Percentiles rank a stretch among this genome's conserved stretches.
Conservation (phyloP, 2,888 invertebrate genomes). For the Polymixis lichenea region DNA sequence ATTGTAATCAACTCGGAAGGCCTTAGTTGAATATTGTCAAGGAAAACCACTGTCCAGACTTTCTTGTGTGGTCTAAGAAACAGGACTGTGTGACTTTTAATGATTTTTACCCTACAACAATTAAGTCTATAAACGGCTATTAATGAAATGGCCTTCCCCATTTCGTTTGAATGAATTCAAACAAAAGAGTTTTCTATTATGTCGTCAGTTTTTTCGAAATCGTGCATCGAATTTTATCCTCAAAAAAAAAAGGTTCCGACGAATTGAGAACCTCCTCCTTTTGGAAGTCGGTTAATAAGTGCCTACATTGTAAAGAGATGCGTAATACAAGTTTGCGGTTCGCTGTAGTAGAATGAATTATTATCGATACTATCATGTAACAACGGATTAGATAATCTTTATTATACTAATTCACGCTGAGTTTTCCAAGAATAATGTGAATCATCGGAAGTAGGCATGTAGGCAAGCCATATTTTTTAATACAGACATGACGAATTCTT, state of each 20-base stretch:
- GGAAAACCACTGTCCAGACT: slow-evolving; percentile 56
- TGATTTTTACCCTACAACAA: not conserved
- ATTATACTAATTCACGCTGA: slow-evolving; percentile 43
- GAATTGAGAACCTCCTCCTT: too few relatives aligned
- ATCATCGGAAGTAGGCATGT: slow-evolving; percentile 68
- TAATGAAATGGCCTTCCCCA: not conserved
- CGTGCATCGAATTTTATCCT: not conserved
- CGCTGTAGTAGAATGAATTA: slow-evolving; percentile 33
- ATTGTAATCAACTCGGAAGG: slow-evolving; percentile 79
- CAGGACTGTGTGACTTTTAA: not conserved
- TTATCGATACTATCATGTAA: slow-evolving; percentile 47
- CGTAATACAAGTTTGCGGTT: slow-evolving; percentile 34
- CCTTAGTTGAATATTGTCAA: slow-evolving; percentile 66
- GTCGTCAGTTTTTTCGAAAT: not conserved
- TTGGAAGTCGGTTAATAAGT: too few relatives aligned
- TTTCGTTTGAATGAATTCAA: slow-evolving; percentile 4
- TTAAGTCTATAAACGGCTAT: not conserved
- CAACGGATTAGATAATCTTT: slow-evolving; percentile 64
- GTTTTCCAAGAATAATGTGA: slow-evolving; percentile 64
- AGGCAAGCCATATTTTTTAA: slow-evolving; percentile 57
- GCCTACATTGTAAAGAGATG: slow-evolving; percentile 24
- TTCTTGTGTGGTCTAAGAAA: slow-evolving; percentile 31
- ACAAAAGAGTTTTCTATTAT: not conserved
- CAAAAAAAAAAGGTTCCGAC: too few relatives aligned
- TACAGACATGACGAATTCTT: slow-evolving; percentile 55